Conservation (phyloP, 2,888 invertebrate species). For the Arctia plantaginis region DNA sequence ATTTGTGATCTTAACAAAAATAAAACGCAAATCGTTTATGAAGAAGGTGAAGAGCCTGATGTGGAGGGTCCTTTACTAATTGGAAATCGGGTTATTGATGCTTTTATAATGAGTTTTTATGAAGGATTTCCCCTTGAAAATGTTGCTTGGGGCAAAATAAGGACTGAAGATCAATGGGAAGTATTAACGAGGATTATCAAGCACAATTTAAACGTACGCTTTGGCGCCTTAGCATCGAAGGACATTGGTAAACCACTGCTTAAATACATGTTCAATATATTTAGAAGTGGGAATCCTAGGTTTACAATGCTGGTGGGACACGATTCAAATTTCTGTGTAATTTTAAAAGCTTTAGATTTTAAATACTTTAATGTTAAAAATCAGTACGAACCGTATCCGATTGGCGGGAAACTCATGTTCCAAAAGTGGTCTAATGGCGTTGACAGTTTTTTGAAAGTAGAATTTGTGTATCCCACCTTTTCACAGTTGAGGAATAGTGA, state of each 20-base stretch:
- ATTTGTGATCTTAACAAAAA: conserved; percentile 63
- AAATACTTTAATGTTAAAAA: conserved; percentile 60
- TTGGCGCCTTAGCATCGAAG: conserved; percentile 60
- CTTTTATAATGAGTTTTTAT: conserved; percentile 75
- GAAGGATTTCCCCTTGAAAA: conserved; percentile 64
- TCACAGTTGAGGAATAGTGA: conserved; percentile 63
- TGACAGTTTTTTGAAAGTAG: conserved; percentile 64
- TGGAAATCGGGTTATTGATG: conserved; percentile 65
- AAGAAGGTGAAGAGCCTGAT: conserved; percentile 65
- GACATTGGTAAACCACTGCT: conserved; percentile 65
- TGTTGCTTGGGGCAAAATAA: conserved; percentile 73
- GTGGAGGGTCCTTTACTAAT: conserved; percentile 64
- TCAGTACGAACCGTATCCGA: conserved; percentile 70
- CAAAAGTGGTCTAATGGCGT: conserved; percentile 69
- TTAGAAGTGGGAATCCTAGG: conserved; percentile 54
- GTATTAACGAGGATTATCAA: conserved; percentile 58
- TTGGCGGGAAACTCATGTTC: conserved; percentile 76
- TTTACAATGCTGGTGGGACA: conserved; percentile 71
- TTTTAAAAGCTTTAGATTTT: conserved; percentile 63
- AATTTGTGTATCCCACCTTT: conserved; percentile 68
- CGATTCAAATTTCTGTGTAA: conserved; percentile 70
- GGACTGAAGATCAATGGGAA: conserved; percentile 60
- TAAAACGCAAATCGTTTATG: conserved; percentile 54
- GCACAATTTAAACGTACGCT: conserved; percentile 68
- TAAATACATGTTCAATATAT: conserved; percentile 60